Evolutionary conservation across 2,797 vertebrate species (phyloP), one percentile per base, ranked within the genome.

Genomic region (Amphiprion clarkii): DNA sequence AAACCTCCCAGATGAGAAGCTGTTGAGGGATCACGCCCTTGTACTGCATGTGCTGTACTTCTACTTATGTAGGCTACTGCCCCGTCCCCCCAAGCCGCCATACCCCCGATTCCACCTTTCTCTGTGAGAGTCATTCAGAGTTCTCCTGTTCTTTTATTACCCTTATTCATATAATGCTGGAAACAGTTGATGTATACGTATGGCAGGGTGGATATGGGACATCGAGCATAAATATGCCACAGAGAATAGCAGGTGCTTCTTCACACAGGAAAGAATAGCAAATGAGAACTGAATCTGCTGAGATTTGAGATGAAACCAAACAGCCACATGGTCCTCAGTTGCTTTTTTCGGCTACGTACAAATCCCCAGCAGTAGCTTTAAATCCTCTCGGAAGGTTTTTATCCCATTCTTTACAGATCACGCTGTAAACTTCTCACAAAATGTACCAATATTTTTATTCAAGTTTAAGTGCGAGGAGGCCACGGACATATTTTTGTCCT

Each of bases 1-100:
- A 73, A 88, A 69, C 67, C 68, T 79, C 59, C 59, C 6, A 11
- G 36, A 14, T 79, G 66, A 42, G 27, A 52, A 33, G 29, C 70
- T 73, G 60, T 27, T 60, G 12, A 57, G 61, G 42, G 56, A 54
- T 64, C 53, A 52, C 46, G 58, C 78, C 78, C 74, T 78, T 78
- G 70, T 61, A 62, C 54, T 68, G 14, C 54, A 58, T 60, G 44
- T 67, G 25, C 60, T 55, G 17, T 68, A 72, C 58, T 64, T 79
- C 27, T 61, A 66, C 66, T 23, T 58, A 17, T 67, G 52, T 53
- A 74, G 27, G 39, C 39, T 73, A 31, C 64, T 53, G 36, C n/a
- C 29, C 21, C 5, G 63, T 6, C 6, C 36, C 55, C 14, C 0
- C 12, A 36, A 62, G 64, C 13, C 55, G 57, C 71, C 68, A 5